Evolutionary conservation across 1,140 invertebrate genomes (phyloP), one percentile per base, ranked within the genome.

Genomic region (Drosophila grimshawi): DNA sequence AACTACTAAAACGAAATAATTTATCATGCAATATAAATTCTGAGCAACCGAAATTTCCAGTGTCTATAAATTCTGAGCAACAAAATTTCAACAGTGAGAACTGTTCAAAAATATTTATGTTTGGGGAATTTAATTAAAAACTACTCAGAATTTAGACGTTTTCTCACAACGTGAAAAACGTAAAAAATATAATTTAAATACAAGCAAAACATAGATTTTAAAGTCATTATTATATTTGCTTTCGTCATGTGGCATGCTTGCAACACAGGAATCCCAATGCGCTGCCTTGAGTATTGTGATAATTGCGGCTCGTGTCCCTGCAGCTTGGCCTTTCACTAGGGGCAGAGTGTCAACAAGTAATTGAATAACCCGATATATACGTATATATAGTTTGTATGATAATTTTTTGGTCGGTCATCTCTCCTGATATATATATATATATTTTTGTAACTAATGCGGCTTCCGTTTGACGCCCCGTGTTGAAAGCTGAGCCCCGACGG

Each of bases 381-480:
- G 2, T 19, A 19, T 19, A 19, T 19, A 19, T 19, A 19, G 19
- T 62, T 46, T 57, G 37, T 48, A 46, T 39, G 48, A 86, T 67
- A 64, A 78, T 53, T 61, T 86, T 70, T 60, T 57, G 53, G 55
- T 41, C 75, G 56, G 19, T 19, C 19, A 19, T 19, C 19, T 19
- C 19, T 19, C 19, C 19, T 19, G 72, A 80, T 80, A 65, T 3
- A 39, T 59, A 43, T 63, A 65, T 63, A 19, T 19, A 1, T 19
- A 19, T 57, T 57, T 60, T 35, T 78, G 56, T 53, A 81, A 64
- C 76, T 70, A 81, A 86, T 88, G 85, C 83, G 85, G 85, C 85
- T 88, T 88, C 83, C 66, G 83, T 88, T 89, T 83, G 86, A 89
- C 83, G 85, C 80, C 62, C 68, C 77, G 72, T 61, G 73, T 65